Conservation (phyloP, 1,140 invertebrate species). For the Spodoptera frugiperda region DNA sequence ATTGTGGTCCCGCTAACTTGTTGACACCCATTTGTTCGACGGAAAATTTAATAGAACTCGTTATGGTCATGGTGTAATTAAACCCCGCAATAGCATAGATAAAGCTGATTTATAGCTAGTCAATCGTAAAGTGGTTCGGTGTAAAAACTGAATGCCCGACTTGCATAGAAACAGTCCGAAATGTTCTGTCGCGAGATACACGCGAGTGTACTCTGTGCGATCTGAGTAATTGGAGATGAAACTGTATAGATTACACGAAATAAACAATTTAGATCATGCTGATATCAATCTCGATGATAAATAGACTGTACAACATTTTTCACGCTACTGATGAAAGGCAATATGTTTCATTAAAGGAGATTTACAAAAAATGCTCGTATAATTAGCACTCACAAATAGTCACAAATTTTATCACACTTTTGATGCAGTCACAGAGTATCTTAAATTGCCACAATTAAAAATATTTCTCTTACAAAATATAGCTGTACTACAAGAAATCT, state of each 20-base stretch:
- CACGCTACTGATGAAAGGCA: background rate
- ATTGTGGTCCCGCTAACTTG: conserved; percentile 3
- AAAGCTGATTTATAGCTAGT: conserved; percentile 4
- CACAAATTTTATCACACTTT: background rate
- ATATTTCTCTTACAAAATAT: no score
- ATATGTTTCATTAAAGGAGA: background rate
- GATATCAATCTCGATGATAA: background rate
- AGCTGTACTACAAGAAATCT: no score
- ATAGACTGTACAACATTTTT: background rate
- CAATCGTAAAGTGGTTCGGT: conserved; percentile 2
- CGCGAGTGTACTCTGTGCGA: background rate
- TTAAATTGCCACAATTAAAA: no score
- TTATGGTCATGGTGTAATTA: conserved; percentile 15
- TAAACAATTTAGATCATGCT: background rate
- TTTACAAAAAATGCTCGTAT: no score
- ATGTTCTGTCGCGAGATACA: conserved; percentile 14
- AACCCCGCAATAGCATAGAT: background rate
- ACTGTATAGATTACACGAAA: conserved; percentile 20
- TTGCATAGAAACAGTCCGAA: conserved; percentile 32
- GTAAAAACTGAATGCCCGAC: conserved; percentile 2
- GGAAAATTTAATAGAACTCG: conserved; percentile 21
- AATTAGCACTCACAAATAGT: background rate
- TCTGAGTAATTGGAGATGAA: conserved; percentile 30
- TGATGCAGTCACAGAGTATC: background rate
- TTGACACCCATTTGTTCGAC: conserved; percentile 2